Evolutionary conservation across 2,113 vertebrate species (phyloP).

Genomic region (Speoplatyrhinus poulsoni): DNA sequence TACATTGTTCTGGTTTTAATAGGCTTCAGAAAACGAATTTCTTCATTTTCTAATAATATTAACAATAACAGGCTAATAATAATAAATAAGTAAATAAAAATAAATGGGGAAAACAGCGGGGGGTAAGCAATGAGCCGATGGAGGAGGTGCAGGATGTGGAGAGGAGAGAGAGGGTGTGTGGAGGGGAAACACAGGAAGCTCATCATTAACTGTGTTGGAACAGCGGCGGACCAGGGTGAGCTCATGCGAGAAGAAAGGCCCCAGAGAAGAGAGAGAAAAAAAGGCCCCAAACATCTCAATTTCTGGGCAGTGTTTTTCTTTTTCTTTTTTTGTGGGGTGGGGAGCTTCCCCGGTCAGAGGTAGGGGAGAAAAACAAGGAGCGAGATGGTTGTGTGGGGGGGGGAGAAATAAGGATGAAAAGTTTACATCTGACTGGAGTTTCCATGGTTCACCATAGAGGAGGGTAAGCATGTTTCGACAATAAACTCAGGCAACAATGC

Average conservation of each 20-base stretch:
- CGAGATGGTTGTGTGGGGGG: slow-evolving; percentile 43
- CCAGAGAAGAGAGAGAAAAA: slow-evolving; percentile 1
- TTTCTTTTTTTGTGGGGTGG: neutral
- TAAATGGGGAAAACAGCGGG: slow-evolving; percentile 13
- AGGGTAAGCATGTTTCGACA: slow-evolving; percentile 99
- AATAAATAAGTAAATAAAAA: too few relatives aligned
- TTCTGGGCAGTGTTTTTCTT: slow-evolving; percentile 60
- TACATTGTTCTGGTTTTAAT: too few relatives aligned
- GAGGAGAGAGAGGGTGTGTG: slow-evolving; percentile 69
- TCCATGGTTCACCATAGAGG: slow-evolving; percentile 97
- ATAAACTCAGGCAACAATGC: slow-evolving; percentile 99
- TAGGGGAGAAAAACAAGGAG: slow-evolving; percentile 23
- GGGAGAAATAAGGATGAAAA: slow-evolving; percentile 83
- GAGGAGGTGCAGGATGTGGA: neutral
- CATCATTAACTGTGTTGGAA: slow-evolving; percentile 96
- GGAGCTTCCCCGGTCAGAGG: slow-evolving; percentile 81
- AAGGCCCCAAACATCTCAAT: slow-evolving; percentile 94
- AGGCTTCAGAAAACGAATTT: too few relatives aligned
- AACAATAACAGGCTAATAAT: too few relatives aligned
- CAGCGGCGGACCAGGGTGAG: slow-evolving; percentile 88
- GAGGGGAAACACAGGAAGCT: slow-evolving; percentile 83
- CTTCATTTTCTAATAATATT: too few relatives aligned
- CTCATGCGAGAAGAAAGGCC: slow-evolving; percentile 80
- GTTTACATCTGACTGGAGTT: slow-evolving; percentile 99
- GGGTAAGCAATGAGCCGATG: slow-evolving; percentile 51